Evolutionary conservation across 2,113 vertebrate species (phyloP).

Genomic region (Gopherus flavomarginatus): DNA sequence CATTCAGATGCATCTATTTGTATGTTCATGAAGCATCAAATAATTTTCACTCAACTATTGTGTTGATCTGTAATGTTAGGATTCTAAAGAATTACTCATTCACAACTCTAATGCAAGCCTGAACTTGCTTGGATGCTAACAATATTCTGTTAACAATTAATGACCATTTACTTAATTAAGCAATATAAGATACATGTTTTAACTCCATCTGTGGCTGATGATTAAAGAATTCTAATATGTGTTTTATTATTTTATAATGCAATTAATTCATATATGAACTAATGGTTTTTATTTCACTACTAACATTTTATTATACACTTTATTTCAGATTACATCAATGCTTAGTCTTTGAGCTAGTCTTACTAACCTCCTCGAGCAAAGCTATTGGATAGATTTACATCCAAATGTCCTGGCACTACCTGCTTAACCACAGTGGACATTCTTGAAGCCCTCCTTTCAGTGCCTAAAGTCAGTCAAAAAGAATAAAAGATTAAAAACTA

Average conservation of each 20-base stretch:
- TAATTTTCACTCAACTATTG: neutral
- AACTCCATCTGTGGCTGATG: slow-evolving; percentile 19
- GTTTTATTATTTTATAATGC: slow-evolving; percentile 1
- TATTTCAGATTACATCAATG: slow-evolving; percentile 62
- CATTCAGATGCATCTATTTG: neutral
- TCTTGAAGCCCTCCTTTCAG: slow-evolving; percentile 91
- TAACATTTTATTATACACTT: slow-evolving; percentile 36
- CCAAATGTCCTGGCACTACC: slow-evolving; percentile 95
- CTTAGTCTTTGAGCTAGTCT: slow-evolving; percentile 81
- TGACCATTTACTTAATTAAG: neutral
- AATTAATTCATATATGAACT: neutral
- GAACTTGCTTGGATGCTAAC: neutral
- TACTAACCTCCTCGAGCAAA: slow-evolving; percentile 97
- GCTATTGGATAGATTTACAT: slow-evolving; percentile 95
- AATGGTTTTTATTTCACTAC: slow-evolving; percentile 34
- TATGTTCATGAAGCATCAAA: neutral
- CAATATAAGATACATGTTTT: slow-evolving; percentile 37
- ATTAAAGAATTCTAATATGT: slow-evolving; percentile 33
- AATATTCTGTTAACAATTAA: neutral
- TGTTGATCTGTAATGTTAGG: neutral
- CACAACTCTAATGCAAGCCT: neutral
- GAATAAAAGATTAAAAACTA: slow-evolving; percentile 75
- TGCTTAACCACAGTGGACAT: slow-evolving; percentile 90
- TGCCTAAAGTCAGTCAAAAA: slow-evolving; percentile 87
- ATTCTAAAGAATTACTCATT: neutral